These are phyloP conservation scores for Athrips mouffetella DNA, from an alignment of 2,888 invertebrate species.

Conservation along the genomic window DNA sequence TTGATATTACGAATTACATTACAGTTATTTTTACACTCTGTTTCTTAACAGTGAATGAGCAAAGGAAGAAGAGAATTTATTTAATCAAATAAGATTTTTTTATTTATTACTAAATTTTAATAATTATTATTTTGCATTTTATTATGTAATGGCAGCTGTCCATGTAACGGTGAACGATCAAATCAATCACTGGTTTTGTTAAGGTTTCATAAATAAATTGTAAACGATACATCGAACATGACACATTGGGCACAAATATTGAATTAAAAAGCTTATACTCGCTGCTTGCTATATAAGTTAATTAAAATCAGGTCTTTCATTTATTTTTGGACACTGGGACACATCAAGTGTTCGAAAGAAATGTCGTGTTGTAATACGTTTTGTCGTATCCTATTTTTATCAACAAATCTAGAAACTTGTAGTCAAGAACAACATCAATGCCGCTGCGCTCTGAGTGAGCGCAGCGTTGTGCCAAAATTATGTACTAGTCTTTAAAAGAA, in stretches of 20 bases:
- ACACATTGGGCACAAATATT: slow-evolving; percentile 77
- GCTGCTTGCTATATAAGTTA: slow-evolving; percentile 58
- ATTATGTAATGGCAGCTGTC: slow-evolving; percentile 75
- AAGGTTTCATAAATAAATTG: slow-evolving; percentile 70
- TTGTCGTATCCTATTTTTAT: slow-evolving; percentile 12
- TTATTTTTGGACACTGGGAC: slow-evolving; percentile 53
- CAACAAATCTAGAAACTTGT: slow-evolving; percentile 32
- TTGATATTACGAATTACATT: slow-evolving; percentile 21
- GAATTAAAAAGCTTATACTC: slow-evolving; percentile 56
- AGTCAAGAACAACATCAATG: slow-evolving; percentile 69
- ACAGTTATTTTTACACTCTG: slow-evolving; percentile 71
- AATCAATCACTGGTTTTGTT: slow-evolving; percentile 54
- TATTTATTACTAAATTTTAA: slow-evolving; percentile 61
- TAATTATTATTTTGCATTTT: slow-evolving; percentile 76
- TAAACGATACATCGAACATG: slow-evolving; percentile 76
- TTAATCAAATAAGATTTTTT: slow-evolving; percentile 75
- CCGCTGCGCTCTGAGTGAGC: slow-evolving; percentile 59
- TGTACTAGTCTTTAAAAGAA: slow-evolving; percentile 73
- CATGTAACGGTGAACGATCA: slow-evolving; percentile 60
- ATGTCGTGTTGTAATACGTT: slow-evolving; percentile 42
- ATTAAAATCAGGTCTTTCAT: slow-evolving; percentile 45
- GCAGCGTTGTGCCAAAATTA: slow-evolving; percentile 78
- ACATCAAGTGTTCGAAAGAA: slow-evolving; percentile 43
- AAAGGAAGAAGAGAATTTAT: slow-evolving; percentile 78
- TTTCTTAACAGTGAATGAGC: slow-evolving; percentile 71